Evolutionary conservation across 2,113 vertebrate genomes (phyloP).

Genomic region (Mustelus asterias): DNA sequence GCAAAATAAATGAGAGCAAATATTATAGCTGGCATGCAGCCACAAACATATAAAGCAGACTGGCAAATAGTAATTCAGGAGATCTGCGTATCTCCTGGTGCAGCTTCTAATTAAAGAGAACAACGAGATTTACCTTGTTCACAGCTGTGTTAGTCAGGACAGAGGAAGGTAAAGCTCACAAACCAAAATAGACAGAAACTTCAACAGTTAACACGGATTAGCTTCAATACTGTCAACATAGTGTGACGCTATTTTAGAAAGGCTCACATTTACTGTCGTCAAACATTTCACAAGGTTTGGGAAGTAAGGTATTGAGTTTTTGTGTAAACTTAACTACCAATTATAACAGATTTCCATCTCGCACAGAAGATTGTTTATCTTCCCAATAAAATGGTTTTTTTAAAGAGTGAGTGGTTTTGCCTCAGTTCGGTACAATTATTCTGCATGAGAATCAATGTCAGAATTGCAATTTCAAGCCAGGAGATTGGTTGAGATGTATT

Average conservation of each 20-base stretch:
- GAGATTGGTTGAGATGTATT: not conserved
- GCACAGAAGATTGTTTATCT: not conserved
- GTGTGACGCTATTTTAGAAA: not conserved
- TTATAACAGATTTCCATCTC: not conserved
- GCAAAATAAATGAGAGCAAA: not conserved
- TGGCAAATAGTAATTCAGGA: not conserved
- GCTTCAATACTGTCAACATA: not conserved
- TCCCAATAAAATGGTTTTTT: not conserved
- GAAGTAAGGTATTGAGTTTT: not conserved
- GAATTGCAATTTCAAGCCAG: not conserved
- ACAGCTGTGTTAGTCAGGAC: conserved; percentile 11
- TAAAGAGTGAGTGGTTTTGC: not conserved
- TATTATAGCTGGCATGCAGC: not conserved
- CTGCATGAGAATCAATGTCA: not conserved
- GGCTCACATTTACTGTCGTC: not conserved
- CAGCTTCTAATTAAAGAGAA: not conserved
- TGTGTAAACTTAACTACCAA: not conserved
- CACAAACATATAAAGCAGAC: not conserved
- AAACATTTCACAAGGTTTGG: not conserved
- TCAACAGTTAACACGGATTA: not conserved
- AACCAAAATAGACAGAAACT: not conserved
- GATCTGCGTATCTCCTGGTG: not conserved
- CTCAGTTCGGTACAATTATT: not conserved
- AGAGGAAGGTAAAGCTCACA: not conserved
- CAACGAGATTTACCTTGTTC: not conserved